Percentiles rank a stretch among this genome's conserved stretches.
Evolutionary conservation across 2,113 vertebrate genomes (phyloP).

Genomic region (Melospiza melodia): DNA sequence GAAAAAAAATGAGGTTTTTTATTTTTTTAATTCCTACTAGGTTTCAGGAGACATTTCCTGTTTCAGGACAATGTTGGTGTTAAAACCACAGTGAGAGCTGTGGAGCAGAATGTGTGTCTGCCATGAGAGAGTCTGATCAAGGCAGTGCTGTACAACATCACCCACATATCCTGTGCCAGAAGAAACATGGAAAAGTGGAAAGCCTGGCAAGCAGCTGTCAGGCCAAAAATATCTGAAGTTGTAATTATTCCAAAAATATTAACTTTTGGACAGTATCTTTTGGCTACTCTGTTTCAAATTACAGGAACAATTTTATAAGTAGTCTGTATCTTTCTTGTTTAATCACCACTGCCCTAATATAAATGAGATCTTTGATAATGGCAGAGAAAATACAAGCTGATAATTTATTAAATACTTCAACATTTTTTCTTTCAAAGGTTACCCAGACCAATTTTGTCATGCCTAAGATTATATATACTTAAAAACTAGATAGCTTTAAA

Average conservation of each 20-base stretch:
- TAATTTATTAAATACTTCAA: neutral
- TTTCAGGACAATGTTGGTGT: neutral
- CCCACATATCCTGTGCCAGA: neutral
- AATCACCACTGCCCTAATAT: neutral
- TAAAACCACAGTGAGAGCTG: neutral
- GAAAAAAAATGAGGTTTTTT: neutral
- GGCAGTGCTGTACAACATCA: neutral
- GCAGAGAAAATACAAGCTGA: neutral
- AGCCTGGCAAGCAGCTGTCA: neutral
- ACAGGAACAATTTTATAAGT: neutral
- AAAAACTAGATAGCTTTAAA: neutral
- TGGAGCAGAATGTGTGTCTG: neutral
- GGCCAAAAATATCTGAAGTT: neutral
- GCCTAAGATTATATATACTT: neutral
- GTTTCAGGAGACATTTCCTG: neutral
- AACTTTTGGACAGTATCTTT: constrained; percentile 6
- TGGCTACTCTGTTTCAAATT: neutral
- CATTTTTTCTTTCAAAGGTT: neutral
- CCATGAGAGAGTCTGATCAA: neutral
- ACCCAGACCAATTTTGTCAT: neutral
- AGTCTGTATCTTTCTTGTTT: neutral
- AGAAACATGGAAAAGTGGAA: neutral
- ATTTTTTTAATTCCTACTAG: neutral
- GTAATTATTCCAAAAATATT: constrained; percentile 10
- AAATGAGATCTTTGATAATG: neutral